A percentile compares a stretch with the other conserved stretches of the same genome.
Evolutionary conservation across 2,888 invertebrate genomes (phyloP).

Genomic region (Stenoptilia bipunctidactyla): DNA sequence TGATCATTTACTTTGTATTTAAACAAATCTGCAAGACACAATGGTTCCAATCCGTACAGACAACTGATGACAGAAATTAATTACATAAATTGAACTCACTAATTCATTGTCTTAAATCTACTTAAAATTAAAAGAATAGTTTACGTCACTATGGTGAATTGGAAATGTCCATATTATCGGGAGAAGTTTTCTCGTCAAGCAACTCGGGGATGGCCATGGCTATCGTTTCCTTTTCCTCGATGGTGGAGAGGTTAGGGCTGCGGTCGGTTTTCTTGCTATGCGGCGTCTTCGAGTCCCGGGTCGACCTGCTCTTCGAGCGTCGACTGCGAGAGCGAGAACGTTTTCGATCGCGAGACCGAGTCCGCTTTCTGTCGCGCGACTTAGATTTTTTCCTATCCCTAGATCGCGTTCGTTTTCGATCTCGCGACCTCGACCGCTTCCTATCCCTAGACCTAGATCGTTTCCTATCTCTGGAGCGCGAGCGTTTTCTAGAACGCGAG

Average conservation of each 20-base stretch:
- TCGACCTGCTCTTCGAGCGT: slow-evolving; percentile 52
- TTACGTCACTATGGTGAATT: slow-evolving; percentile 74
- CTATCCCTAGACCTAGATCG: slow-evolving; percentile 70
- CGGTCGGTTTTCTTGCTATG: slow-evolving; percentile 46
- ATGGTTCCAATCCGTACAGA: no score
- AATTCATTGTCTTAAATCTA: slow-evolving; percentile 1
- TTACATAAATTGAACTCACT: slow-evolving; percentile 2
- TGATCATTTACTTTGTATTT: no score
- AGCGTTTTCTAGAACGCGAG: slow-evolving; percentile 51
- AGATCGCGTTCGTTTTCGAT: slow-evolving; percentile 56
- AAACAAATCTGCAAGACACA: no score
- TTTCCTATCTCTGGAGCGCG: slow-evolving; percentile 67
- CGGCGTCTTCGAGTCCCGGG: slow-evolving; percentile 50
- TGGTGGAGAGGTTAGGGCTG: slow-evolving; percentile 33
- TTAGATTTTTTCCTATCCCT: slow-evolving; percentile 59
- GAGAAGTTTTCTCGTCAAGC: slow-evolving; percentile 70
- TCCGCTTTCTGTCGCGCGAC: slow-evolving; percentile 54
- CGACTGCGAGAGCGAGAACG: slow-evolving; percentile 51
- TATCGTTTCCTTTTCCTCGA: slow-evolving; percentile 23
- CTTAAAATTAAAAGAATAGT: slow-evolving; percentile 2
- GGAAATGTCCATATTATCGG: slow-evolving; percentile 85
- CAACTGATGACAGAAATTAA: slow-evolving; percentile 3
- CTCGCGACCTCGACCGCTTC: slow-evolving; percentile 68
- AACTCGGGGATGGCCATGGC: slow-evolving; percentile 21
- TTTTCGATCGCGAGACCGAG: slow-evolving; percentile 55